A percentile compares a stretch with the other conserved stretches of the same genome.
phyloP scores from a whole-genome alignment of 2,113 vertebrate species.

The Sialia sialis region DNA sequence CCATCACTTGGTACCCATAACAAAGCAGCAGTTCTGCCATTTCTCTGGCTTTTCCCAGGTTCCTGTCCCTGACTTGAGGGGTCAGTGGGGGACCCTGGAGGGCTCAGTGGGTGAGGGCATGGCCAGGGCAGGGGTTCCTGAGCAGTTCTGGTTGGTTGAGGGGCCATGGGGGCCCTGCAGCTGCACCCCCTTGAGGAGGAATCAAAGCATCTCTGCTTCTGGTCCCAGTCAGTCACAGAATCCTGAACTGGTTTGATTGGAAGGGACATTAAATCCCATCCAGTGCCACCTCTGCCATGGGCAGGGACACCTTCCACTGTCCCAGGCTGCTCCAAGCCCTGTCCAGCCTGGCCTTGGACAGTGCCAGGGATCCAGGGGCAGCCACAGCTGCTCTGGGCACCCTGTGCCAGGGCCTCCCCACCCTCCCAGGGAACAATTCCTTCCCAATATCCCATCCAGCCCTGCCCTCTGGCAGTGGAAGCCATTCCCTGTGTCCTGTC shows the following conservation, averaged over 20 bases:
- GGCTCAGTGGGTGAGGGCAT: not conserved
- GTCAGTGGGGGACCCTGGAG: accelerated
- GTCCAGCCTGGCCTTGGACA: not conserved
- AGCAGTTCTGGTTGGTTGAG: not conserved
- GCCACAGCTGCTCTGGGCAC: not conserved
- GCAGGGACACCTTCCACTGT: not conserved
- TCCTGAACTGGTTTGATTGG: not conserved
- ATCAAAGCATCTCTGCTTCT: not conserved
- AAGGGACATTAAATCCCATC: accelerated
- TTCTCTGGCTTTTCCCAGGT: not conserved
- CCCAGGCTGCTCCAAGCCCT: not conserved
- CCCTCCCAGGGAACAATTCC: not conserved
- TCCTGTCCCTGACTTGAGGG: not conserved
- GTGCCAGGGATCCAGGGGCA: not conserved
- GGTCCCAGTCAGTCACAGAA: not conserved
- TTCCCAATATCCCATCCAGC: not conserved
- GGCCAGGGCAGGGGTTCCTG: not conserved
- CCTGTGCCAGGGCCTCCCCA: not conserved
- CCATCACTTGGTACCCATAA: not conserved
- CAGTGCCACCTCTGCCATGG: accelerated
- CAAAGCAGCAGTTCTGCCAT: not conserved
- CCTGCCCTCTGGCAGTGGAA: not conserved
- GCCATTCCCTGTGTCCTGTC: not conserved
- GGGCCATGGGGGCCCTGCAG: accelerated
- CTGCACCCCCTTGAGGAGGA: not conserved